A percentile compares a stretch with the other conserved stretches of the same genome.
Evolutionary conservation across 2,797 vertebrate species (phyloP).

Genomic region (Rhyacichthys aspro): DNA sequence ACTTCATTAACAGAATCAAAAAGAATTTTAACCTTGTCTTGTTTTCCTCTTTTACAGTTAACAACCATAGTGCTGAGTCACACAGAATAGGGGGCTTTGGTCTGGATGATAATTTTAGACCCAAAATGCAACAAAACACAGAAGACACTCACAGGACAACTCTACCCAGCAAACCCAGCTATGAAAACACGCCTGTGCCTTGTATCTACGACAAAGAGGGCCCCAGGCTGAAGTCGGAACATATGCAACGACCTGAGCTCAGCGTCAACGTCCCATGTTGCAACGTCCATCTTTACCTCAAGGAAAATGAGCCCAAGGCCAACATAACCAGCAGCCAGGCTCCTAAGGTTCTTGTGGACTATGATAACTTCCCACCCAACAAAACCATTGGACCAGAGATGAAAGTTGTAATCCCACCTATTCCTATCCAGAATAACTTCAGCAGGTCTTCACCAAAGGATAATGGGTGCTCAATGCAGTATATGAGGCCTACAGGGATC

Average conservation of each 20-base stretch:
- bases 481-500: constrained; percentile 42
- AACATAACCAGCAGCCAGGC: constrained; percentile 12
- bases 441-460: constrained; percentile 65
- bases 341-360: constrained; percentile 73
- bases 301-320: constrained; percentile 33
- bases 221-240: constrained; percentile 36
- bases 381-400: constrained; percentile 81
- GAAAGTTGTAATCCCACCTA: constrained; percentile 79
- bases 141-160: constrained; percentile 50
- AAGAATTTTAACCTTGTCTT: neutral
- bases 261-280: constrained; percentile 54
- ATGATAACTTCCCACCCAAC: constrained; percentile 83
- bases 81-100: constrained; percentile 57
- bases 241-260: constrained; percentile 47
- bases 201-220: constrained; percentile 64
- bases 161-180: constrained; percentile 45
- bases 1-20: too few relatives aligned
- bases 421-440: constrained; percentile 67
- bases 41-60: constrained; percentile 34
- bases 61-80: constrained; percentile 38
- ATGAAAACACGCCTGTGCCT: constrained; percentile 39
- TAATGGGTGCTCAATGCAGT: constrained; percentile 51
- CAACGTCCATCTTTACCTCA: constrained; percentile 63
- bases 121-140: constrained; percentile 33
- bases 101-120: constrained; percentile 57